A percentile compares a stretch with the other conserved stretches of the same genome.
phyloP scores from a whole-genome alignment of 92 coral and sea anemone species.

The Porites divaricata region DNA sequence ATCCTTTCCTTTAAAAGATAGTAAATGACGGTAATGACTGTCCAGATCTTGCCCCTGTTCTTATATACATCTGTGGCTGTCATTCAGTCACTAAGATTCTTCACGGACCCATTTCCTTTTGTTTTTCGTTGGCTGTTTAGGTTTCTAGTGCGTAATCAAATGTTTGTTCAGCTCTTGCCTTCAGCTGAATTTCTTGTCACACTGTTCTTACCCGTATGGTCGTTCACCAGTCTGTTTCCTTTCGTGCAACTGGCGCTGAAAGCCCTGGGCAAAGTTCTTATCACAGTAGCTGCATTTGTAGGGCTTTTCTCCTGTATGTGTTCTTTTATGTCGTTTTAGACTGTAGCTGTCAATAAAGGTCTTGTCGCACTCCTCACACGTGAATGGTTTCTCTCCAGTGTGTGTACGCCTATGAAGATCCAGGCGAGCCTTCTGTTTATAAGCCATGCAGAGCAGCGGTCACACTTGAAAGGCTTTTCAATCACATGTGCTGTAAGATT shows the following conservation, averaged over 20 bases:
- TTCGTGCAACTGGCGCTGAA: conserved; percentile 40
- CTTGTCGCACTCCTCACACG: conserved; percentile 29
- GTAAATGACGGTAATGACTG: too few relatives aligned
- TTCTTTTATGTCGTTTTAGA: conserved; percentile 12
- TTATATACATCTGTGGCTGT: too few relatives aligned
- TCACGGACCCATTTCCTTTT: not conserved
- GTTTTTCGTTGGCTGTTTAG: not conserved
- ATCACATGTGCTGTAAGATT: not conserved
- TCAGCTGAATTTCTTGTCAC: conserved; percentile 36
- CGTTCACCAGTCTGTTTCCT: conserved; percentile 42
- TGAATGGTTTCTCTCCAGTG: conserved; percentile 13
- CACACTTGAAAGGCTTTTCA: conserved; percentile 30
- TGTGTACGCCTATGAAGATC: conserved; percentile 33
- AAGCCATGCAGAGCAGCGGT: conserved; percentile 37
- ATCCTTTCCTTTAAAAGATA: too few relatives aligned
- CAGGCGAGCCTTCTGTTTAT: not conserved
- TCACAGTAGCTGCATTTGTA: conserved; percentile 51
- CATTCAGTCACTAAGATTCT: not conserved
- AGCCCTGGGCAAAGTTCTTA: conserved; percentile 30
- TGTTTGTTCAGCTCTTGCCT: conserved; percentile 22
- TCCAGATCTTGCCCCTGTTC: too few relatives aligned
- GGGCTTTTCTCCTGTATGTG: conserved; percentile 40
- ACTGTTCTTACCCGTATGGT: conserved; percentile 45
- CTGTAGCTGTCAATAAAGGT: conserved; percentile 20
- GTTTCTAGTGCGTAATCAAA: conserved; percentile 4